Evolutionary conservation across 1,140 invertebrate species (phyloP).

Genomic region (Hydropsyche tenuis): DNA sequence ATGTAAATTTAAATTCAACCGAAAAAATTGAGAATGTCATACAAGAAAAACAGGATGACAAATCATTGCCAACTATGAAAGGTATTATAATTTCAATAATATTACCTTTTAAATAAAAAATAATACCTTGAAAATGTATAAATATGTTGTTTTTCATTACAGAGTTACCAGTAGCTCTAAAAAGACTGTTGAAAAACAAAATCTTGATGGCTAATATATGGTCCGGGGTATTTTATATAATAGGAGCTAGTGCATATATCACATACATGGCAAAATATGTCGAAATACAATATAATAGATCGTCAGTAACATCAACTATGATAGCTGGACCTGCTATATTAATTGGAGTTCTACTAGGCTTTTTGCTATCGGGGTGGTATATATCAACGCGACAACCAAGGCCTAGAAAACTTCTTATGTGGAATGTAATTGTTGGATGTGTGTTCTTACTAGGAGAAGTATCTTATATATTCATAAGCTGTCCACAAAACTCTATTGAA

Average conservation of each 20-base stretch:
- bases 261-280: slow-evolving; percentile 76
- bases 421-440: slow-evolving; percentile 70
- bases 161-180: slow-evolving; percentile 66
- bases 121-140: background rate
- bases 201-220: slow-evolving; percentile 66
- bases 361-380: slow-evolving; percentile 67
- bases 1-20: background rate
- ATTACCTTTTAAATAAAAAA: slow-evolving; percentile 1
- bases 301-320: slow-evolving; percentile 68
- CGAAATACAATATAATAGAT: slow-evolving; percentile 72
- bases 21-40: slow-evolving; percentile 34
- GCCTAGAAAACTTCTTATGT: slow-evolving; percentile 66
- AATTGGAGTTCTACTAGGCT: slow-evolving; percentile 68
- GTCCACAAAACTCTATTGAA: slow-evolving; percentile 57
- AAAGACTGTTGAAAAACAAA: slow-evolving; percentile 67
- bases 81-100: slow-evolving; percentile 32
- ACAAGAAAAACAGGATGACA: slow-evolving; percentile 34
- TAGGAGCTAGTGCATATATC: slow-evolving; percentile 72
- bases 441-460: slow-evolving; percentile 63
- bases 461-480: slow-evolving; percentile 67
- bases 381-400: slow-evolving; percentile 69
- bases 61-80: slow-evolving; percentile 47
- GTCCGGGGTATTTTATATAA: slow-evolving; percentile 67
- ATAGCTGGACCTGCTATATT: slow-evolving; percentile 68
- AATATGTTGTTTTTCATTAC: slow-evolving; percentile 45